A percentile compares a stretch with the other conserved stretches of the same genome.
These are phyloP conservation scores for Argya squamiceps DNA, from an alignment of 2,797 vertebrate genomes.

Conservation along the genomic window DNA sequence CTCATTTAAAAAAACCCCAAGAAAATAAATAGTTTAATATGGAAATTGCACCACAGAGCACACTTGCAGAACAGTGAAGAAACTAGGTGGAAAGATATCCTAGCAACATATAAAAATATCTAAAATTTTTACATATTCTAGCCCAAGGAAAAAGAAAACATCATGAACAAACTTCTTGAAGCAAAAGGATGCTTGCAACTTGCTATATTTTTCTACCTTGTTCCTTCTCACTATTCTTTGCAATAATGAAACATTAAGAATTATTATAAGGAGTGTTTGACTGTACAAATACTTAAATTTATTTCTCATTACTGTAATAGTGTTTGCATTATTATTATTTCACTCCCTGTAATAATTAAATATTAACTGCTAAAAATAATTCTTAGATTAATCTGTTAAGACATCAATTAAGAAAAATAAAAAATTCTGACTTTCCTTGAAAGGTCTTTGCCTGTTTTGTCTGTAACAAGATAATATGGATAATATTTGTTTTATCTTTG, in stretches of 20 bases:
- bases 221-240: background rate
- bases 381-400: background rate
- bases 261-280: background rate
- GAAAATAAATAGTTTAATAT: background rate
- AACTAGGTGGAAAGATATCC: background rate
- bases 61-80: background rate
- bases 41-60: background rate
- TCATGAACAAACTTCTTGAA: background rate
- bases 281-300: background rate
- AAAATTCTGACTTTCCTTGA: background rate
- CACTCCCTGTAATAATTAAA: background rate
- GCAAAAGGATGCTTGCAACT: background rate
- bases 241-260: background rate
- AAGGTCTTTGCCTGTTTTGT: background rate
- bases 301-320: background rate
- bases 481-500: background rate
- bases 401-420: background rate
- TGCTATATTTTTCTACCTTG: background rate
- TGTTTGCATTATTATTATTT: background rate
- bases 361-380: background rate
- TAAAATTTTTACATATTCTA: background rate
- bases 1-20: background rate
- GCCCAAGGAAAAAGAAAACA: background rate
- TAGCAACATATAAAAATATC: background rate
- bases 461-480: background rate